phyloP scores from a whole-genome alignment of 1,140 invertebrate genomes.

The Neodiprion fabricii region DNA sequence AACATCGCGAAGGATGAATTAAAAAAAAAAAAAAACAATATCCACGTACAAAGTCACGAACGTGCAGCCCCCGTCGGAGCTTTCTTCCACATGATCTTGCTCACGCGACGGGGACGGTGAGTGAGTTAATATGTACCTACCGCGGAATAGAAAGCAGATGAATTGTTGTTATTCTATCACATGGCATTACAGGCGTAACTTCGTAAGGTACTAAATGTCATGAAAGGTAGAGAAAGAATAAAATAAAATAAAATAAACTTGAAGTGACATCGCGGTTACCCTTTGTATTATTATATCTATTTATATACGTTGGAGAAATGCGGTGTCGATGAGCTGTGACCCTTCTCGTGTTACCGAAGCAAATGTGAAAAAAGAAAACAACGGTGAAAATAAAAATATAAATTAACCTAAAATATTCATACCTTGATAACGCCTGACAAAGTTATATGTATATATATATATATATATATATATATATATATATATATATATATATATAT shows the following conservation, averaged over 20 bases:
- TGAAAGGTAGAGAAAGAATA: not conserved
- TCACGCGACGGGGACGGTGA: not conserved
- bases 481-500: not conserved
- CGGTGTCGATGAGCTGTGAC: not conserved
- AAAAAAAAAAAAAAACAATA: too few relatives aligned
- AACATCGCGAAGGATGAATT: not conserved
- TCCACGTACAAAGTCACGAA: too few relatives aligned
- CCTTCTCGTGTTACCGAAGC: not conserved
- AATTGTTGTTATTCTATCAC: not conserved
- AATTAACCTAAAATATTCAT: too few relatives aligned
- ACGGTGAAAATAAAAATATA: not conserved
- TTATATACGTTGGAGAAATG: too few relatives aligned
- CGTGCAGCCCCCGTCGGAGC: not conserved
- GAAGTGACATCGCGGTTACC: not conserved
- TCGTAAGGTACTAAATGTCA: not conserved
- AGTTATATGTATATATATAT: not conserved
- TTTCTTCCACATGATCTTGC: not conserved
- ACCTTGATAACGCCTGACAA: not conserved
- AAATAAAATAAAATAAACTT: not conserved
- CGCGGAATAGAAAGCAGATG: conserved; percentile 6
- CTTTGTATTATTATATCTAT: too few relatives aligned
- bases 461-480: not conserved
- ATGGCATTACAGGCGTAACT: not conserved
- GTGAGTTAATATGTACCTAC: not conserved
- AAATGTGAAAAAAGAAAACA: not conserved